phyloP scores from a whole-genome alignment of 2,113 vertebrate species.

The Tragulus kanchil region DNA sequence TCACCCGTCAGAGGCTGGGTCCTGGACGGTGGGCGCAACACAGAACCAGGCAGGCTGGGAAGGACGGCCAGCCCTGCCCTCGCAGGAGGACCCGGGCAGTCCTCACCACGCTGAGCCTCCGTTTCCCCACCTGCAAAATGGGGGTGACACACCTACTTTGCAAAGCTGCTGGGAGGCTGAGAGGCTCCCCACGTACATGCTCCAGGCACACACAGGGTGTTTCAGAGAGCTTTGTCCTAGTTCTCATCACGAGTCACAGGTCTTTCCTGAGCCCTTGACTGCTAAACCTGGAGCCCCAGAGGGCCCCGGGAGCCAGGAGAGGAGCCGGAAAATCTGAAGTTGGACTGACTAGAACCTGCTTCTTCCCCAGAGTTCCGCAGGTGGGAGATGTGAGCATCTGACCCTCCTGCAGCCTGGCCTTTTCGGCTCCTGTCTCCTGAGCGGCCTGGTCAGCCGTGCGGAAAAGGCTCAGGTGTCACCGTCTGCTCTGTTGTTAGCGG shows the following conservation, averaged over 20 bases:
- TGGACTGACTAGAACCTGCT: conserved; percentile 66
- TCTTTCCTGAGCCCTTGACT: background rate
- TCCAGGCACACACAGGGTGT: background rate
- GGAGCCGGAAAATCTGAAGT: conserved; percentile 55
- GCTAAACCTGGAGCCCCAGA: background rate
- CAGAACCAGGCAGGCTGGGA: background rate
- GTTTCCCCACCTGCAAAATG: background rate
- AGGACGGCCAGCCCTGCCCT: background rate
- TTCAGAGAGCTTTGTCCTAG: background rate
- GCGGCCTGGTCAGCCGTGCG: conserved; percentile 80
- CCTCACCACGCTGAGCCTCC: background rate
- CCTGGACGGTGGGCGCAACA: background rate
- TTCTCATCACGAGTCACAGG: accelerated
- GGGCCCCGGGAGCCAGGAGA: background rate
- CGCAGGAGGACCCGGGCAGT: background rate
- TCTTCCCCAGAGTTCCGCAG: conserved; percentile 73
- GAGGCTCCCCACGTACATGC: background rate
- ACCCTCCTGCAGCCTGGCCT: conserved; percentile 57
- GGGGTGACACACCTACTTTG: accelerated
- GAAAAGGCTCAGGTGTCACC: conserved; percentile 83
- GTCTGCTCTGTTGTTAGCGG: conserved; percentile 78
- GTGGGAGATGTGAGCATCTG: conserved; percentile 58
- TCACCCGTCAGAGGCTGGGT: background rate
- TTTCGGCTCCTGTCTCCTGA: conserved; percentile 44
- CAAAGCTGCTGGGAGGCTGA: background rate